Evolutionary conservation across 2,888 invertebrate species (phyloP).

Genomic region (Halictus ligatus): DNA sequence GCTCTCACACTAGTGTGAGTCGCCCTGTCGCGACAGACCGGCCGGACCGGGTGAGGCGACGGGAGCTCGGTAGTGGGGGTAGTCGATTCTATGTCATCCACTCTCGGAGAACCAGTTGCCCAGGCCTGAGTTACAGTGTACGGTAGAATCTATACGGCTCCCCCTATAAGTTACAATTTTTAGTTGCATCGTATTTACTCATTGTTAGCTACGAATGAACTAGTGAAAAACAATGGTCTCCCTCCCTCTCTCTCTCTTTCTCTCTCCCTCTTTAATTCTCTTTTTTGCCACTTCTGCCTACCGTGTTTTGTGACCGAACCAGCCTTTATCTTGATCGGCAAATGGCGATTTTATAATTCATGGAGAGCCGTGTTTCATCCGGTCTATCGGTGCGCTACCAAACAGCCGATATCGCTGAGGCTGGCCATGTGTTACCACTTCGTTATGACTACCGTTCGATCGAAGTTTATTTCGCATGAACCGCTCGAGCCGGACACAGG

Average conservation of each 20-base stretch:
- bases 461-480: constrained; percentile 55
- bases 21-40: too few species aligned
- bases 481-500: background rate
- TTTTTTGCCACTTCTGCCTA: background rate
- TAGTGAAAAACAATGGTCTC: background rate
- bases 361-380: constrained; percentile 66
- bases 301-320: background rate
- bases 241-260: background rate
- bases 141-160: too few species aligned
- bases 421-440: constrained; percentile 57
- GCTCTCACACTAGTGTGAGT: too few species aligned
- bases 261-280: background rate
- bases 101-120: too few species aligned
- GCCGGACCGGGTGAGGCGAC: too few species aligned
- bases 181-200: background rate
- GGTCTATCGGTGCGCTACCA: constrained; percentile 58
- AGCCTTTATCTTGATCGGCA: constrained; percentile 62
- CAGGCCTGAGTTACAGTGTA: too few species aligned
- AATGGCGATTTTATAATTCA: constrained; percentile 75
- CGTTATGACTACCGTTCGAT: constrained; percentile 45
- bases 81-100: too few species aligned
- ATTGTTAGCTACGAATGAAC: background rate
- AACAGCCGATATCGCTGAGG: constrained; percentile 61
- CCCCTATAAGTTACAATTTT: too few species aligned
- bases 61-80: too few species aligned